These are phyloP conservation scores for Scomberomorus guttatus DNA, from an alignment of 2,797 vertebrate genomes.

Conservation along the genomic window DNA sequence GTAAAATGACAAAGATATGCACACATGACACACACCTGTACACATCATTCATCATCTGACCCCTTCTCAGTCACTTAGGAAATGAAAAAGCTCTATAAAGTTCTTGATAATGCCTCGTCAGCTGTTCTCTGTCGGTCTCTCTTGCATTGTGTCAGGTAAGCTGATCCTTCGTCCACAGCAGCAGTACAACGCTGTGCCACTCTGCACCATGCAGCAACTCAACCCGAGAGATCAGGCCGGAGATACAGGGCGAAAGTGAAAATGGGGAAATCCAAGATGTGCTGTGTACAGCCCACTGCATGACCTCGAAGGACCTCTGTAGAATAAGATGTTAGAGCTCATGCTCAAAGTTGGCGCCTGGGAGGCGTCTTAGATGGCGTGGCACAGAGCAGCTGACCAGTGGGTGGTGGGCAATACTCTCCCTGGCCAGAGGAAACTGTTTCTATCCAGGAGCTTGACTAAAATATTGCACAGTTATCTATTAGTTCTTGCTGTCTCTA, in stretches of 20 bases:
- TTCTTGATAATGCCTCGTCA: constrained; percentile 24
- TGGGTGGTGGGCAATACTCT: constrained; percentile 7
- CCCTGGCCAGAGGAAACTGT: neutral
- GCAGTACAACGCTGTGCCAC: constrained; percentile 18
- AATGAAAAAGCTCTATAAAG: constrained; percentile 7
- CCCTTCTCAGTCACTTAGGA: constrained; percentile 24
- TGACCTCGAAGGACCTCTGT: constrained; percentile 17
- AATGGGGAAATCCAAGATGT: constrained; percentile 34
- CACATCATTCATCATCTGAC: constrained; percentile 9
- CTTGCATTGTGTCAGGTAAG: constrained; percentile 48
- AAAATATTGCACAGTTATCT: neutral
- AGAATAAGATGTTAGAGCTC: constrained; percentile 1
- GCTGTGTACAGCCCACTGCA: neutral
- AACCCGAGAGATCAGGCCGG: constrained; percentile 17
- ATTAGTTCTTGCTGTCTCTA: neutral
- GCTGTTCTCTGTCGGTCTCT: neutral
- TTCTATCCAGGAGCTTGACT: constrained; percentile 14
- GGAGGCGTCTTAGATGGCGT: constrained; percentile 33
- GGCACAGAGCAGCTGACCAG: constrained; percentile 43
- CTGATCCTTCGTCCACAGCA: constrained; percentile 31
- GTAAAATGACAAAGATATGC: neutral
- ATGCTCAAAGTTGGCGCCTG: neutral
- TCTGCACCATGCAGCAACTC: constrained; percentile 27
- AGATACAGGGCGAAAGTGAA: constrained; percentile 19
- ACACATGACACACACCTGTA: neutral